Evolutionary conservation across 2,113 vertebrate genomes (phyloP).

Genomic region (Spea bombifrons): DNA sequence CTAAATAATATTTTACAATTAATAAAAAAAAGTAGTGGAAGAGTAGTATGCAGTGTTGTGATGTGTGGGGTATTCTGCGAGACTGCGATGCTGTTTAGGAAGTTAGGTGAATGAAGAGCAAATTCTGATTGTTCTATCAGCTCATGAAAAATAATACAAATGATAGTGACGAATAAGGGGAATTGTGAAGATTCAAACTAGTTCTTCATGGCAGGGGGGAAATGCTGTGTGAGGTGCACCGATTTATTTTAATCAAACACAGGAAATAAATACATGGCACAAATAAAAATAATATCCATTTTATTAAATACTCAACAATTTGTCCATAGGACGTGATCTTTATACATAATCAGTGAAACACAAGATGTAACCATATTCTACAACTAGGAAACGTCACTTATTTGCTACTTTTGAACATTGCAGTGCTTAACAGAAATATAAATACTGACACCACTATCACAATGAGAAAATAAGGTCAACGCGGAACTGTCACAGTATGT

Average conservation of each 20-base stretch:
- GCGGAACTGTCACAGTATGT: constrained; percentile 77
- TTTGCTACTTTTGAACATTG: constrained; percentile 70
- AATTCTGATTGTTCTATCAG: constrained; percentile 27
- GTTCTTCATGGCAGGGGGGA: not conserved
- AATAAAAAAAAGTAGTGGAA: too few species aligned
- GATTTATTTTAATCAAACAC: constrained; percentile 16
- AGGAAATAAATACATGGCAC: constrained; percentile 49
- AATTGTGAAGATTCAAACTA: constrained; percentile 24
- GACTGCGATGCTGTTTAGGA: constrained; percentile 13
- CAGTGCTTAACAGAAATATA: constrained; percentile 80
- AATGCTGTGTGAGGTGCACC: constrained; percentile 47
- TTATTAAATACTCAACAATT: constrained; percentile 83
- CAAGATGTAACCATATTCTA: constrained; percentile 57
- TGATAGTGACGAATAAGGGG: constrained; percentile 26
- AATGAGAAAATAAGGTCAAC: constrained; percentile 74
- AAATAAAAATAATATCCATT: constrained; percentile 80
- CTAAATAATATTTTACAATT: too few species aligned
- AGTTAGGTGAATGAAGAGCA: constrained; percentile 30
- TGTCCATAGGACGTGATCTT: constrained; percentile 71
- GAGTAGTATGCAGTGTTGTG: not conserved
- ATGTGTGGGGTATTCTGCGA: not conserved
- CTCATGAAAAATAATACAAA: not conserved
- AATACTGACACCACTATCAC: constrained; percentile 79
- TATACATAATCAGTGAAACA: constrained; percentile 70
- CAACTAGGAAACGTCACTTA: constrained; percentile 71